Percentiles rank a stretch among this genome's conserved stretches.
These are phyloP conservation scores for Sebastolobus alascanus DNA, from an alignment of 2,797 vertebrate genomes.

Conservation along the genomic window DNA sequence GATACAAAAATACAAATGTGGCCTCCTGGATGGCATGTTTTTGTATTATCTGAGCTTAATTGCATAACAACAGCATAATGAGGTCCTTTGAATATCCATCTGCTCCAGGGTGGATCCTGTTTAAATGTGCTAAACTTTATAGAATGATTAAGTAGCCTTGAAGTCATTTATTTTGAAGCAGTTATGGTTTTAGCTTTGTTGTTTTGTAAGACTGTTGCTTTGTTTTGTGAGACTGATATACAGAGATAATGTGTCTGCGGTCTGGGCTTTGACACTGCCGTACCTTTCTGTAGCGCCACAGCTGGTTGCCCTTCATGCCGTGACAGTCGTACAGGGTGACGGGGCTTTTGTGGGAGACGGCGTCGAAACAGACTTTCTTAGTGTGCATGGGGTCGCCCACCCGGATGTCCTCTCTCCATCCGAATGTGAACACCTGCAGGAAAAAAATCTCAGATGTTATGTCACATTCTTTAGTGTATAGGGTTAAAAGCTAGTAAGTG, in stretches of 20 bases:
- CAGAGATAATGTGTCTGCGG: not conserved
- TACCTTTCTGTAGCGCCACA: conserved; percentile 95
- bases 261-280: not conserved
- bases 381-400: conserved; percentile 94
- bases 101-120: not conserved
- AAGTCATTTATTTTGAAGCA: conserved; percentile 1
- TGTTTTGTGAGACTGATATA: not conserved
- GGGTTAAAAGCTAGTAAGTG: not conserved
- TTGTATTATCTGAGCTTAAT: conserved; percentile 9
- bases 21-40: not conserved
- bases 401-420: conserved; percentile 96
- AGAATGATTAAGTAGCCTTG: not conserved
- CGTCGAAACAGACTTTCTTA: conserved; percentile 96
- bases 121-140: not conserved
- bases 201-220: not conserved
- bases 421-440: conserved; percentile 92
- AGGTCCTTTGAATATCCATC: conserved; percentile 11
- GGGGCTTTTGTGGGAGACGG: conserved; percentile 92
- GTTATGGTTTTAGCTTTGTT: not conserved
- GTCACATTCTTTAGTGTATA: too few relatives aligned
- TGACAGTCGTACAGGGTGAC: conserved; percentile 97
- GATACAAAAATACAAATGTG: not conserved
- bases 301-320: conserved; percentile 97
- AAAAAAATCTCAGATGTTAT: not conserved
- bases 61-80: conserved; percentile 11